Evolutionary conservation across 2,888 invertebrate species (phyloP), one percentile per base, ranked within the genome.

Genomic region (Caenorhabditis sp.): DNA sequence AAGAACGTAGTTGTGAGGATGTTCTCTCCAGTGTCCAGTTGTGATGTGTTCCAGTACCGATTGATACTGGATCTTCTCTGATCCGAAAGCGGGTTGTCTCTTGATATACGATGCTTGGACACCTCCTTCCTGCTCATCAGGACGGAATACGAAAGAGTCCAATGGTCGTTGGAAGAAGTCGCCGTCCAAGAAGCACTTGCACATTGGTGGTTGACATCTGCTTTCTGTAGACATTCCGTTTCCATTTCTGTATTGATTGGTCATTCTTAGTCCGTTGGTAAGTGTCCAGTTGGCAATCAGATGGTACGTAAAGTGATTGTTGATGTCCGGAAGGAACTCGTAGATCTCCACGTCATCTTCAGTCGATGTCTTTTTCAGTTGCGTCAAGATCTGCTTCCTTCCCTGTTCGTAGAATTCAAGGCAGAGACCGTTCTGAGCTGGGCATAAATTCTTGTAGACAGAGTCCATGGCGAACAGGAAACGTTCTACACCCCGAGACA

Each of bases 271-370:
- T 9, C 89, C 88, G 5, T 74, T 71, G 6, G 74, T 65, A 50
- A 86, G 58, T 0, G 91, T 90, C 92, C 92, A 92, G 71, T 91
- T 91, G 22, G 92, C 92, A 55, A 92, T 82, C 85, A 90, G 70
- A 32, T 81, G 79, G 56, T 89, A 90, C 9, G 79, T 86, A 55
- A 88, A 82, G 60, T 85, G 83, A 13, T 72, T 76, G 50, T 83
- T 85, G n/a, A 82, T 80, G 51, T 83, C 81, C 32, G 86, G 84
- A 70, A 88, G 71, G 71, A 86, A 88, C 65, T 91, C 89, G 61
- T 88, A 88, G 13, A 91, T 83, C 55, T 90, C 88, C 53, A 91
- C 88, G 70, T 88, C 88, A 67, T 88, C 87, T 65, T 89, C 88
- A 28, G 78, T 74, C 15, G 84, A 83, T 8, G 84, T 85, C 68